These are phyloP conservation scores for Chanos chanos DNA, from an alignment of 2,797 vertebrate species.

Conservation along the genomic window DNA sequence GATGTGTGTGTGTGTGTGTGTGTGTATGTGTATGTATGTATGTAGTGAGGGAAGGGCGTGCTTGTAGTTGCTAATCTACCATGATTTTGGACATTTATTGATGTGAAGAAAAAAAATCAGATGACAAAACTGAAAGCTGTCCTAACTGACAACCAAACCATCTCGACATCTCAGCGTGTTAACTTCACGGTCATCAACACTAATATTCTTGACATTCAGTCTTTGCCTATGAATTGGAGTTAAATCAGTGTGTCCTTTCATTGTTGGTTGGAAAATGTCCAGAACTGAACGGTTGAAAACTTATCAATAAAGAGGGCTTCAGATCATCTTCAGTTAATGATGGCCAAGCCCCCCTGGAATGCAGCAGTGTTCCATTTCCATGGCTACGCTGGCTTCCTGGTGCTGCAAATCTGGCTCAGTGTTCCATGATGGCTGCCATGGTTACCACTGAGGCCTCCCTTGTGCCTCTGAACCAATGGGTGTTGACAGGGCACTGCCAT, in stretches of 20 bases:
- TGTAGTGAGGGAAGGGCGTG: too few relatives aligned
- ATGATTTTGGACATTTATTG: not conserved
- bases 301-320: not conserved
- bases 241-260: not conserved
- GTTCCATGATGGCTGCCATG: not conserved
- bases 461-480: not conserved
- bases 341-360: not conserved
- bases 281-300: not conserved
- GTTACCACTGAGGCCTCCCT: not conserved
- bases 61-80: not conserved
- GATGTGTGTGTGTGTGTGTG: too few relatives aligned
- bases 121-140: not conserved
- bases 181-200: constrained; percentile 1
- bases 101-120: not conserved
- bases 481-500: not conserved
- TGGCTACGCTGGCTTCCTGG: not conserved
- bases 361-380: not conserved
- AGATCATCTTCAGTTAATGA: not conserved
- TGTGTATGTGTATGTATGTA: too few relatives aligned
- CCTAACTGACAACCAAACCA: not conserved
- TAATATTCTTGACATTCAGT: too few relatives aligned
- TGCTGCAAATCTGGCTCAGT: not conserved
- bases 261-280: not conserved
- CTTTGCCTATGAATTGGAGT: constrained; percentile 13
- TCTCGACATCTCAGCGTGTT: not conserved